phyloP scores from a whole-genome alignment of 2,888 invertebrate species.

The Hetaerina titia region DNA sequence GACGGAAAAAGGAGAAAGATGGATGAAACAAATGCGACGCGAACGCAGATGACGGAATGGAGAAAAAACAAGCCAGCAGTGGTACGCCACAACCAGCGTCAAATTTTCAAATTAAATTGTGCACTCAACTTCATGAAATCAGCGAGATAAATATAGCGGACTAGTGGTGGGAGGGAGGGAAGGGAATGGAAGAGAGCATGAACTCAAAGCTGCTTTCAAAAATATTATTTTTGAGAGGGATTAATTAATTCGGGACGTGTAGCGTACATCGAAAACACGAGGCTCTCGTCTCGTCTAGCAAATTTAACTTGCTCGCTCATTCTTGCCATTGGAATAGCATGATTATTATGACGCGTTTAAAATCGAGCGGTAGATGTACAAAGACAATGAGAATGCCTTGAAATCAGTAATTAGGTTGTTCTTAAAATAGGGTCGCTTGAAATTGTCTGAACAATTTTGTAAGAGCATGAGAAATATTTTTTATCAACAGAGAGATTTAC shows the following conservation, averaged over 20 bases:
- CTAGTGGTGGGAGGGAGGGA: background rate
- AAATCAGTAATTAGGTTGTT: background rate
- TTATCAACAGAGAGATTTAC: too few relatives aligned
- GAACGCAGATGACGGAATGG: constrained; percentile 23
- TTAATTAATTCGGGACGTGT: background rate
- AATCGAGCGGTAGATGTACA: background rate
- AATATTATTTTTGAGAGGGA: background rate
- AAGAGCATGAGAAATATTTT: too few relatives aligned
- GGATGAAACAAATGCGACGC: background rate
- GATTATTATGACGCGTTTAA: background rate
- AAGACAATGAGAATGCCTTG: background rate
- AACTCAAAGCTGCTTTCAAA: background rate
- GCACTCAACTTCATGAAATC: constrained; percentile 15
- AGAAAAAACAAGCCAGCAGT: background rate
- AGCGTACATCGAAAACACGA: background rate
- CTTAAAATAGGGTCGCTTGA: background rate
- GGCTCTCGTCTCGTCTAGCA: background rate
- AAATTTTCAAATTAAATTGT: constrained; percentile 32
- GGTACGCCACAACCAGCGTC: constrained; percentile 5
- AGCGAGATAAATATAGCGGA: background rate
- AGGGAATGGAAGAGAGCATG: background rate
- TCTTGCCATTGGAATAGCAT: background rate
- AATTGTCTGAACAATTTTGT: too few relatives aligned
- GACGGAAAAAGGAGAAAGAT: background rate
- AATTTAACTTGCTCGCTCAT: background rate